These are phyloP conservation scores for Cryptoleucopteryx plumbea DNA, from an alignment of 2,113 vertebrate species.

Conservation along the genomic window DNA sequence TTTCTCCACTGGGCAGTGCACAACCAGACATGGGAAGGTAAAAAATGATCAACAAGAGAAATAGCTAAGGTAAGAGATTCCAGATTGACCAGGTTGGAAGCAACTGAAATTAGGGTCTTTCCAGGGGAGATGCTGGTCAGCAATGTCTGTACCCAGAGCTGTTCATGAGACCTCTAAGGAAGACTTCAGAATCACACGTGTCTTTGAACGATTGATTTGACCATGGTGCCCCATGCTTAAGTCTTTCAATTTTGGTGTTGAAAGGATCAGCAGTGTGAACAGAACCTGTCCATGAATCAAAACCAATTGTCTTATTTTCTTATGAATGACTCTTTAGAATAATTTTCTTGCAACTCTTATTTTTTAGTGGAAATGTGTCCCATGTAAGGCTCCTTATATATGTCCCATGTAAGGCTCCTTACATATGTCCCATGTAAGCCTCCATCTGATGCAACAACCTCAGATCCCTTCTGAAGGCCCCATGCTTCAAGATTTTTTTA, in stretches of 20 bases:
- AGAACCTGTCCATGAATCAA: not conserved
- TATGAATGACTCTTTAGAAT: not conserved
- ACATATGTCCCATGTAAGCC: not conserved
- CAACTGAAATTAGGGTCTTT: not conserved
- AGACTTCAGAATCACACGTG: not conserved
- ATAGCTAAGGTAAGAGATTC: not conserved
- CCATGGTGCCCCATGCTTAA: not conserved
- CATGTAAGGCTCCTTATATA: not conserved
- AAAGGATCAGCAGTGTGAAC: fast-evolving
- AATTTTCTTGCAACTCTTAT: not conserved
- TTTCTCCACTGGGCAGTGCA: not conserved
- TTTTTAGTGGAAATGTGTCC: not conserved
- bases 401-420: too few species aligned
- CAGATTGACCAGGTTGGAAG: not conserved
- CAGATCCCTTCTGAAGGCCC: not conserved
- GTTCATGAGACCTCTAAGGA: not conserved
- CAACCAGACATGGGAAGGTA: not conserved
- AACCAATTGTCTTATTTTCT: not conserved
- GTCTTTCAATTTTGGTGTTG: not conserved
- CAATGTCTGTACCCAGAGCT: not conserved
- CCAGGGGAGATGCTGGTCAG: not conserved
- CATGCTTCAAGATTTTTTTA: not conserved
- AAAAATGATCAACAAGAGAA: not conserved
- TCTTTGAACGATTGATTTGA: not conserved
- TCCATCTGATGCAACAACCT: not conserved